These are phyloP conservation scores for Vulpes lagopus DNA, from an alignment of 2,113 vertebrate genomes.

Conservation along the genomic window DNA sequence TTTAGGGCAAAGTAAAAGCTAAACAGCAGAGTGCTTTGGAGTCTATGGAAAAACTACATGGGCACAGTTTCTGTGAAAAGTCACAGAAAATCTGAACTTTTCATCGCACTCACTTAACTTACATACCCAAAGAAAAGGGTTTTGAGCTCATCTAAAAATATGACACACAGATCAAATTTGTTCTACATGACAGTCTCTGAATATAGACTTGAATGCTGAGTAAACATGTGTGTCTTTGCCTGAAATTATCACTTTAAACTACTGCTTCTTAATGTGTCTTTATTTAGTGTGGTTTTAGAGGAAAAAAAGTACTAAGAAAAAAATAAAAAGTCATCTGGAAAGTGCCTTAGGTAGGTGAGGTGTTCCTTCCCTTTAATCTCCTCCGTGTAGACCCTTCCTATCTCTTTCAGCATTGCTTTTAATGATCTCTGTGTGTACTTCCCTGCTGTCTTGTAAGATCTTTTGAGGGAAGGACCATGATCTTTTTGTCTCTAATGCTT, in stretches of 20 bases:
- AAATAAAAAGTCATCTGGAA: background rate
- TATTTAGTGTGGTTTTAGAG: background rate
- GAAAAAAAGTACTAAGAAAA: background rate
- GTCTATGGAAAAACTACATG: background rate
- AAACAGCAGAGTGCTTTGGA: background rate
- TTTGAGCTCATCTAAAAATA: slow-evolving; percentile 25
- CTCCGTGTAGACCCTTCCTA: background rate
- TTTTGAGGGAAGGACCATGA: background rate
- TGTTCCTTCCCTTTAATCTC: background rate
- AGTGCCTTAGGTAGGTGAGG: background rate
- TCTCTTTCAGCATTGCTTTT: background rate
- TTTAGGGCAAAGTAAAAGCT: background rate
- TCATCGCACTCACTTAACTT: background rate
- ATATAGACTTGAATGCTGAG: background rate
- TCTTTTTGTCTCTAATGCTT: background rate
- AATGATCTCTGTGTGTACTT: background rate
- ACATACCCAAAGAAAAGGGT: background rate
- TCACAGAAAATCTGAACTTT: background rate
- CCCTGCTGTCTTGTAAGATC: background rate
- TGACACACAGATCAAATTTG: background rate
- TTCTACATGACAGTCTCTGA: background rate
- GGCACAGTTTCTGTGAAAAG: background rate
- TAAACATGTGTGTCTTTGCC: slow-evolving; percentile 15
- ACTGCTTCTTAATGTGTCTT: background rate
- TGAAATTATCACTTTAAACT: slow-evolving; percentile 32